Base-by-base conservation (phyloP, 2,888 invertebrate species). In the Caenorhabditis sp. region DNA sequence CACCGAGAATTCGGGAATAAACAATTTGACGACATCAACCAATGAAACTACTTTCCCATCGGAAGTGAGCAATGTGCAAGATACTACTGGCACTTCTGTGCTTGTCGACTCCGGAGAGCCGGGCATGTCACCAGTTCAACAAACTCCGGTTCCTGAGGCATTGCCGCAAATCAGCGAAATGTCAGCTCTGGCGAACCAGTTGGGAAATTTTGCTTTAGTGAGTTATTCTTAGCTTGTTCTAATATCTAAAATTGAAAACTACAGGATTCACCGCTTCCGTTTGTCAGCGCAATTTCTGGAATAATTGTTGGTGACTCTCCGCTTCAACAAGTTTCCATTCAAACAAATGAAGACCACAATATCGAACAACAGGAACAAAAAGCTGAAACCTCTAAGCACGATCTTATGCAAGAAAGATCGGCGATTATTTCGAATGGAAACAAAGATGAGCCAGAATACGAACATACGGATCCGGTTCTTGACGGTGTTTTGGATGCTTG, bases 381-480 rank as follows among this genome's bases (percentile, higher is more conserved):
- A n/a, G n/a, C n/a, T n/a, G n/a, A n/a, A 23, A 61, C 10, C 5
- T 59, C 50, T 7, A 59, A 66, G 57, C 70, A 71, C 25, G 63
- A 71, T 53, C 23, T 68, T 53, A 73, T 73, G 72, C 72, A 73
- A 56, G 58, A 67, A 8, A 38, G 72, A 26, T 73, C 72, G 14
- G 65, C 68, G 26, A 54, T 73, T 8, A 12, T 65, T 17, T 67
- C 67, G 49, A 65, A 65, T 38, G 72, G 65, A 1, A 59, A 25
- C 14, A 58, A 58, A 21, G 50, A 54, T 5, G 52, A 50, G 12
- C 50, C 63, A 14, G 38, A 68, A 20, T 68, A 73, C 31, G 72
- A 68, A 49, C 57, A 63, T 53, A 31, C 64, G 1, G 72, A 73
- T 59, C 65, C 72, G n/a, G 62, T 58, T 2, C n/a, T 73, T 1